A percentile compares a stretch with the other conserved stretches of the same genome.
Conservation (phyloP, 2,113 vertebrate genomes). For the Kryptolebias marmoratus region DNA sequence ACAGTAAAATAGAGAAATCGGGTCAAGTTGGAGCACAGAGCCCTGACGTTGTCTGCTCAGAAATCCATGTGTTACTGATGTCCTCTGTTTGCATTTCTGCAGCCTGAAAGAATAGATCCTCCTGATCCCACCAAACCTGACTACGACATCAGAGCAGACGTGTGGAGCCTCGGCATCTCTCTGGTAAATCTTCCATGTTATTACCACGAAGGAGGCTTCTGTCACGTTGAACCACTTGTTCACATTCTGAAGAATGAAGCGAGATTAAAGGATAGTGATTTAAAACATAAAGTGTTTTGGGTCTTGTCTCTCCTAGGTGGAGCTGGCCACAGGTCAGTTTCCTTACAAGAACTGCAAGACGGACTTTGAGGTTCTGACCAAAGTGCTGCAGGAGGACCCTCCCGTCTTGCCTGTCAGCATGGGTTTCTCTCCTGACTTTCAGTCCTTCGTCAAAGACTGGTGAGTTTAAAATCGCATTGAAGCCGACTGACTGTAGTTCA, state of each 20-base stretch:
- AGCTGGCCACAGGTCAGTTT: constrained; percentile 94
- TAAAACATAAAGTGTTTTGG: background rate
- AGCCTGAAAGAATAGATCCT: constrained; percentile 95
- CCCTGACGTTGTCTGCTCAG: background rate
- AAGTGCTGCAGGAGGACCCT: constrained; percentile 96
- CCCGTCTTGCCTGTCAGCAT: constrained; percentile 90
- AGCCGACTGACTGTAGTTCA: background rate
- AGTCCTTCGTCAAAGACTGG: constrained; percentile 98
- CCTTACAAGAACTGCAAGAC: constrained; percentile 97
- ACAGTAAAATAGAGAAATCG: no score
- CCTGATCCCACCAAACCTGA: constrained; percentile 94
- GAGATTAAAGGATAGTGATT: background rate
- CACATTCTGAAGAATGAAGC: background rate
- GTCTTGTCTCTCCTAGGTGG: constrained; percentile 81
- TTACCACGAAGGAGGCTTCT: background rate
- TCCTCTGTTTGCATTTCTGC: constrained; percentile 29
- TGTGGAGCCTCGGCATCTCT: constrained; percentile 96
- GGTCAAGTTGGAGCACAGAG: background rate
- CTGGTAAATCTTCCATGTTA: constrained; percentile 77
- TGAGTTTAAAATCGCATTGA: constrained; percentile 65
- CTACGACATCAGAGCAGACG: constrained; percentile 94
- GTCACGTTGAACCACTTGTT: background rate
- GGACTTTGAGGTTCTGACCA: constrained; percentile 96
- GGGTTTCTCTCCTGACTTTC: constrained; percentile 94
- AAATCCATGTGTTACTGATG: background rate